Conservation (phyloP, 2,113 vertebrate species). For the Petroica traversi region DNA sequence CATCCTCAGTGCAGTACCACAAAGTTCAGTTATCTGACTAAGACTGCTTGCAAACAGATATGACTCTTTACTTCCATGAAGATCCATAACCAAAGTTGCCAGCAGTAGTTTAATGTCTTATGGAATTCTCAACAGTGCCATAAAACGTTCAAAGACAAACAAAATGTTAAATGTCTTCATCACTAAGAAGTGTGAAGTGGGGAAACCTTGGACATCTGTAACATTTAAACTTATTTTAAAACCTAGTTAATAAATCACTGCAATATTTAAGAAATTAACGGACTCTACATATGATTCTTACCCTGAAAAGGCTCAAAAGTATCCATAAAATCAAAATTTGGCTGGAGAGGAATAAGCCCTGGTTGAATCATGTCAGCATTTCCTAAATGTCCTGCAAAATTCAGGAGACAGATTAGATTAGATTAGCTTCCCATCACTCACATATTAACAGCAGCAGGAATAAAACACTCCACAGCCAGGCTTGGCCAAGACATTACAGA, state of each 20-base stretch:
- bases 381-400: slow-evolving; percentile 85
- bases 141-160: neutral
- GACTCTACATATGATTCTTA: slow-evolving; percentile 42
- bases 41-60: neutral
- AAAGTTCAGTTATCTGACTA: neutral
- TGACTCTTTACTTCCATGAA: neutral
- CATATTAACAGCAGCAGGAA: neutral
- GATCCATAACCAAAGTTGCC: neutral
- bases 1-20: neutral
- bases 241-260: neutral
- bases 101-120: neutral
- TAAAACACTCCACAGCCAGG: neutral
- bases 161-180: neutral
- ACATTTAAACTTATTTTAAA: neutral
- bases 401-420: neutral
- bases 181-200: neutral
- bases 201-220: neutral
- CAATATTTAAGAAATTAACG: neutral
- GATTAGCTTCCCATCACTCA: neutral
- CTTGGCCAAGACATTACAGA: neutral
- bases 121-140: neutral
- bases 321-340: slow-evolving; percentile 98
- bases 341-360: slow-evolving; percentile 93
- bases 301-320: slow-evolving; percentile 95
- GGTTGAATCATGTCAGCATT: slow-evolving; percentile 99